Evolutionary conservation across 2,888 invertebrate species (phyloP), one percentile per base, ranked within the genome.

Genomic region (Pseudococcus longispinus): DNA sequence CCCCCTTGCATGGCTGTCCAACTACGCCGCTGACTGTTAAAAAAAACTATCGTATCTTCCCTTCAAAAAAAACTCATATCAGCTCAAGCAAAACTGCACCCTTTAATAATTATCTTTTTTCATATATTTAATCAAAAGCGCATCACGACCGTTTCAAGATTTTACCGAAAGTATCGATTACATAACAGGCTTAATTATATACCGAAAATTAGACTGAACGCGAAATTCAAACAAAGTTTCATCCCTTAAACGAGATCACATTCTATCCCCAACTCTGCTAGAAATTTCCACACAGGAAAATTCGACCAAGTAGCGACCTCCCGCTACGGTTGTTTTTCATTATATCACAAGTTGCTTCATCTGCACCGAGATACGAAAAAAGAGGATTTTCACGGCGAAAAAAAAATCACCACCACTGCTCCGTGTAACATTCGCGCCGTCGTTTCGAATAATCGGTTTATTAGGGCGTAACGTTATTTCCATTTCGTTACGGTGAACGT

Each of bases 401-500:
- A 70, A 60, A 65, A 70, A 70, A 3, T 15, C 26, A 70, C 26
- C 26, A 70, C 23, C 60, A 60, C 23, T 23, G 9, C 60, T 70
- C 15, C 29, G 8, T 70, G 29, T 29, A 70, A 29, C 70, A 70
- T 70, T 70, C 70, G 23, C 60, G 20, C 23, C 60, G 29, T 70
- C 70, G 70, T 70, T 70, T 70, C 26, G 70, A 70, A 70, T 70
- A 80, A 80, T 80, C 77, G 77, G 77, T 80, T 80, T 80, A 80
- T 80, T 80, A 80, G 77, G 77, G 77, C 77, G 77, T 37, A 80
- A 80, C 77, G 70, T 70, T 70, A 70, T 70, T 70, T 70, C 29
- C 70, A 70, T 70, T 70, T 70, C 70, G 29, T 70, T 70, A 70
- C 70, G 77, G 42, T 80, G 77, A 80, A 80, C 77, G 77, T 80